Evolutionary conservation across 2,113 vertebrate genomes (phyloP).

Genomic region (Formicarius rufipectus): DNA sequence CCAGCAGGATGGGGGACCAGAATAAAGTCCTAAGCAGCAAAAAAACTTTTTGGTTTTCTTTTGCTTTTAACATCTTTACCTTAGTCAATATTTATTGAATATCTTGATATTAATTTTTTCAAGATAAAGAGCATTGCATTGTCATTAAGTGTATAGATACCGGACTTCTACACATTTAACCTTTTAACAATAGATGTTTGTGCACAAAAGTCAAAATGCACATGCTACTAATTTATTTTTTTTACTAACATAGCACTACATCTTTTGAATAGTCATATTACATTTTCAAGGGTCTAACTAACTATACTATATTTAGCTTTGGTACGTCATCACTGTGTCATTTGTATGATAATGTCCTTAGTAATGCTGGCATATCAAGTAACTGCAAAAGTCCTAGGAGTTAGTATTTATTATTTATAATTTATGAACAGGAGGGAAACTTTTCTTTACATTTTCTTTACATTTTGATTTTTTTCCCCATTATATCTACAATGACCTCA

Average conservation of each 20-base stretch:
- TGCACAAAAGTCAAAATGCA: neutral
- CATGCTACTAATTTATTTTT: neutral
- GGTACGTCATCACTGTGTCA: neutral
- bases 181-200: neutral
- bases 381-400: neutral
- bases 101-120: neutral
- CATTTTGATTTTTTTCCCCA: neutral
- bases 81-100: neutral
- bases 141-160: neutral
- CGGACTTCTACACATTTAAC: neutral
- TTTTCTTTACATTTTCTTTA: neutral
- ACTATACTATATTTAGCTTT: neutral
- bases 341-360: neutral
- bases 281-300: neutral
- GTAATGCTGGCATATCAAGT: neutral
- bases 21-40: neutral
- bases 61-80: neutral
- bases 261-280: neutral
- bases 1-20: fast-evolving
- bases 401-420: neutral
- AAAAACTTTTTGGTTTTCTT: neutral
- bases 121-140: neutral
- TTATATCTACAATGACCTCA: neutral
- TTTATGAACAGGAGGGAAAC: neutral
- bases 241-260: neutral